Evolutionary conservation across 1,140 invertebrate genomes (phyloP), one percentile per base, ranked within the genome.

Genomic region (Coelopa frigida): DNA sequence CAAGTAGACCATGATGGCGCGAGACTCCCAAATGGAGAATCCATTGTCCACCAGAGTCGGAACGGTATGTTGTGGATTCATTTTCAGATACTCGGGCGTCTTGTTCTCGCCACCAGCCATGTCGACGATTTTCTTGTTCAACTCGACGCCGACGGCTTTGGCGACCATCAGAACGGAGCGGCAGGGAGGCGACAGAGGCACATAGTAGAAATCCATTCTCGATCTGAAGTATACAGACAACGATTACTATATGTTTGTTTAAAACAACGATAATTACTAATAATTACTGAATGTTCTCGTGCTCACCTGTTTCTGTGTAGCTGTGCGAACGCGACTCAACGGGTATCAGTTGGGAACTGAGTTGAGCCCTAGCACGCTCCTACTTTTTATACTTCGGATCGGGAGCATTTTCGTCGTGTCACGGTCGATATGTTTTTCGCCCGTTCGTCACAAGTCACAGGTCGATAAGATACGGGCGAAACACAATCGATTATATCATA

Each of bases 161-260:
- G 46, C 20, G 5, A 43, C 46, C 7, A 50, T 22, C 10, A 45
- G 15, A 14, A 21, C 18, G 4, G 48, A 36, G 3, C 42, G 27
- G 14, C 23, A n/a, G 3, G 48, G 48, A 8, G 73, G 36, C 48
- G 84, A 86, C 51, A 76, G 75, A 23, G 79, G 75, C 46, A 81
- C 58, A 70, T 84, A 82, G 71, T 87, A 87, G 43, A 86, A 70
- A 55, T 70, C 68, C 45, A 55, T 53, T 8, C 3, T 33, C 29
- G n/a, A 27, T 23, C 21, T 29, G 22, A n/a, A n/a, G n/a, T n/a
- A n/a, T n/a, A n/a, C n/a, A n/a, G n/a, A n/a, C n/a, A n/a, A n/a
- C n/a, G n/a, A n/a, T n/a, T n/a, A n/a, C n/a, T n/a, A n/a, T n/a
- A n/a, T n/a, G n/a, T n/a, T n/a, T n/a, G n/a, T n/a, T n/a, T 17